phyloP scores from a whole-genome alignment of 1,140 invertebrate genomes.

The Drosophila ogumai region DNA sequence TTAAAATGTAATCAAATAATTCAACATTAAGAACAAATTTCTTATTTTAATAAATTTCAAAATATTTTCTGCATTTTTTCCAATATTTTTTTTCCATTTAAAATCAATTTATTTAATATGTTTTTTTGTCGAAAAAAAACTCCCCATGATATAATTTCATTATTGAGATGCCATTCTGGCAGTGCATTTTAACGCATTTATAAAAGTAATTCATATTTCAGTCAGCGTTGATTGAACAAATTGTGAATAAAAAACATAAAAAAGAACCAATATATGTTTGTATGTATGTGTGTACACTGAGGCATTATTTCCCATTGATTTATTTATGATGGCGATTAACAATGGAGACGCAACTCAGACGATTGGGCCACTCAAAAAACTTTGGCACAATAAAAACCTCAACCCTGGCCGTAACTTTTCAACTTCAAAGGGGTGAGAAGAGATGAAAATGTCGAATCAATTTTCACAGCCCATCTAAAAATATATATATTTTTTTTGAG shows the following conservation, averaged over 20 bases:
- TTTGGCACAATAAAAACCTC: conserved; percentile 33
- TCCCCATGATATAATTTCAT: too few species aligned
- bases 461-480: background rate
- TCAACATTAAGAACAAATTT: background rate
- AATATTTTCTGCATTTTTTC: background rate
- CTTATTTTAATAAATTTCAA: too few species aligned
- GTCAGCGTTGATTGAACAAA: conserved; percentile 55
- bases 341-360: conserved; percentile 40
- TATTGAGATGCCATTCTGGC: background rate
- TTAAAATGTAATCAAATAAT: background rate
- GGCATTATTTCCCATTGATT: conserved; percentile 55
- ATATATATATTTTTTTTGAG: conserved; percentile 19
- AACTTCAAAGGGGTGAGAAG: conserved; percentile 50
- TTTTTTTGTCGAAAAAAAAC: background rate
- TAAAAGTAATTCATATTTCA: conserved; percentile 71
- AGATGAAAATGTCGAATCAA: conserved; percentile 8
- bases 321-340: conserved; percentile 75
- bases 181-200: conserved; percentile 27
- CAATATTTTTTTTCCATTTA: background rate
- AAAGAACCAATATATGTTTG: conserved; percentile 3
- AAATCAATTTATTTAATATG: background rate
- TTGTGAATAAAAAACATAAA: conserved; percentile 59
- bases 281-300: conserved; percentile 12
- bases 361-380: conserved; percentile 53
- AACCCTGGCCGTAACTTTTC: conserved; percentile 17